Base-by-base conservation (phyloP, 1,140 invertebrate species). In the Augochlora pura region DNA sequence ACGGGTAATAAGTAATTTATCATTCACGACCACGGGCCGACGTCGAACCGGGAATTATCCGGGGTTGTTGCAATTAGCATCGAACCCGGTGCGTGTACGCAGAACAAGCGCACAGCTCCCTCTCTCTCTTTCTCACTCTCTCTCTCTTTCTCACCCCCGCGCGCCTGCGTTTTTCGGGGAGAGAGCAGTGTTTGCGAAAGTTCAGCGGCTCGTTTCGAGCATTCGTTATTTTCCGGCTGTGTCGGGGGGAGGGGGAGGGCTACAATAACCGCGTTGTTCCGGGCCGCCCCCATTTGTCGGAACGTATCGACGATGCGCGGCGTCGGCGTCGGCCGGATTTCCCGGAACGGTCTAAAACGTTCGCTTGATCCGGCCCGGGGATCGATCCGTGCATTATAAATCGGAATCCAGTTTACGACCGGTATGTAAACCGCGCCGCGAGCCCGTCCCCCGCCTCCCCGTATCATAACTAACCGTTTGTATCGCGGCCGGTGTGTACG, bases 391-490 rank as follows among this genome's bases (percentile, higher is more conserved):
- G 49, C 63, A 63, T 70, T 72, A 64, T 69, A 21, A 71, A 52
- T 21, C 21, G 60, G 46, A 72, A 64, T 71, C 23, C 21, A 64
- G 76, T 72, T 78, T 78, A 52, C 76, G 60, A 64, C 54, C 42
- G 76, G 68, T 65, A 65, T 72, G 60, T 64, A 72, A 78, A 72
- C 68, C 69, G 49, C 49, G 68, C 69, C 69, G 60, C 23, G 60
- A 52, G 21, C 54, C 54, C 54, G 54, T n/a, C n/a, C n/a, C n/a
- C n/a, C n/a, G n/a, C n/a, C n/a, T n/a, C 6, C 54, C 54, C 76
- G 76, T 39, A 78, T 78, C 52, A 65, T 72, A 78, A 72, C 68
- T 72, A 72, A 77, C 76, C 59, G 46, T 46, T 64, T 46, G 69
- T 65, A 64, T 63, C 10, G 18, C 10, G 18, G 23, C 21, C 75